phyloP scores from a whole-genome alignment of 2,888 invertebrate genomes.

The Thyatira batis region DNA sequence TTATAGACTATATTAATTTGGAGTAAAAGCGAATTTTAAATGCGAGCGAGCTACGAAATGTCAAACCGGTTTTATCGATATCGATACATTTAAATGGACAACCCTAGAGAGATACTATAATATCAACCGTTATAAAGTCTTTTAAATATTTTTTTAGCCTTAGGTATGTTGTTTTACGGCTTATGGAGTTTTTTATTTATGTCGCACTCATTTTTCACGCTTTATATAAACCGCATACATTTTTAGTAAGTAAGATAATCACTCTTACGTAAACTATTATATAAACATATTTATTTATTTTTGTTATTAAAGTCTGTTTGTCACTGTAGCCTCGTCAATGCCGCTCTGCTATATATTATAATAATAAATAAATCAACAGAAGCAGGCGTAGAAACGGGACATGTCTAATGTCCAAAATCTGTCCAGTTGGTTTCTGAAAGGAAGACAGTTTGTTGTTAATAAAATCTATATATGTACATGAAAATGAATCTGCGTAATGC shows the following conservation, averaged over 20 bases:
- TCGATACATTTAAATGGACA: neutral
- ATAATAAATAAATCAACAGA: slow-evolving; percentile 50
- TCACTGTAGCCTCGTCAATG: neutral
- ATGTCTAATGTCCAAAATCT: slow-evolving; percentile 65
- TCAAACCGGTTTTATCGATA: neutral
- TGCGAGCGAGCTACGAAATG: neutral
- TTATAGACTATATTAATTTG: neutral
- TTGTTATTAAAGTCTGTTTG: neutral
- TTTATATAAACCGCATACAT: neutral
- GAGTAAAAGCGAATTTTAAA: neutral
- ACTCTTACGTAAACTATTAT: no score
- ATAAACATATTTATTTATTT: neutral
- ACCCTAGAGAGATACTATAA: neutral
- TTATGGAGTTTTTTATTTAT: no score
- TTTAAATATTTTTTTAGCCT: neutral
- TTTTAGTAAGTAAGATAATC: no score
- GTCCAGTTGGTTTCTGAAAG: slow-evolving; percentile 56
- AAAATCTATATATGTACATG: no score
- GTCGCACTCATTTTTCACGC: no score
- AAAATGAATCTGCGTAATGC: no score
- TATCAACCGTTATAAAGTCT: neutral
- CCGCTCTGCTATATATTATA: slow-evolving; percentile 7
- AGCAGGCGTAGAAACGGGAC: slow-evolving; percentile 73
- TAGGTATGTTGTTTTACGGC: no score
- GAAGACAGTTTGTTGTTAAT: no score